Evolutionary conservation across 2,797 vertebrate genomes (phyloP), one percentile per base, ranked within the genome.

Genomic region (Enteromius unitaeniatus): DNA sequence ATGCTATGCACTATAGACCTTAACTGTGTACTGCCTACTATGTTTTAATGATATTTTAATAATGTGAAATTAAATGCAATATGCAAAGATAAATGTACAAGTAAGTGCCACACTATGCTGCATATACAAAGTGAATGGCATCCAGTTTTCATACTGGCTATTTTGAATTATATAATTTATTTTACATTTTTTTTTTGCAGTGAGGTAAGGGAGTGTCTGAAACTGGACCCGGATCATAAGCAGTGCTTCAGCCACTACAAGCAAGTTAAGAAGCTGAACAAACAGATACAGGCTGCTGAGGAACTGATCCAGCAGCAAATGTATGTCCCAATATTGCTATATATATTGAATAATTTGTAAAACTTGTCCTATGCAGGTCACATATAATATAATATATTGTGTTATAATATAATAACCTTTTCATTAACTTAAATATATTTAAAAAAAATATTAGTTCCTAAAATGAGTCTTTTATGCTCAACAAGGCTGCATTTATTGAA

Each of bases 161-260:
- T 45, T 64, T 62, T 28, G 75, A 17, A 6, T 17, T 14, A 42
- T 76, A 0, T 76, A 37, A 4, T 34, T 34, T 34, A 34, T 34
- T 34, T 34, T 3, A 0, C 3, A 34, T 34, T 3, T 34, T 28
- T 34, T 28, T 34, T 34, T 34, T 78, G 47, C 91, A 99, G 98
- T 86, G 97, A 99, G 94, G 97, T 99, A 84, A 96, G 98, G 0
- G 98, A 99, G 89, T 99, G 98, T 90, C 93, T 99, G 85, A 99
- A 99, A 91, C 95, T 99, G 85, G 98, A 99, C 90, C 97, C 98
- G 34, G 98, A 99, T 89, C 97, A 99, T 90, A 98, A 98, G 90
- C 95, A 94, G 40, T 99, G 98, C 87, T 99, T 97, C 93, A 95
- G 96, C 87, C 97, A 98, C 87, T 99, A 99, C 94, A 99, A 99